Conservation (phyloP, 92 coral and sea anemone genomes). For the Plumapathes pennacea region DNA sequence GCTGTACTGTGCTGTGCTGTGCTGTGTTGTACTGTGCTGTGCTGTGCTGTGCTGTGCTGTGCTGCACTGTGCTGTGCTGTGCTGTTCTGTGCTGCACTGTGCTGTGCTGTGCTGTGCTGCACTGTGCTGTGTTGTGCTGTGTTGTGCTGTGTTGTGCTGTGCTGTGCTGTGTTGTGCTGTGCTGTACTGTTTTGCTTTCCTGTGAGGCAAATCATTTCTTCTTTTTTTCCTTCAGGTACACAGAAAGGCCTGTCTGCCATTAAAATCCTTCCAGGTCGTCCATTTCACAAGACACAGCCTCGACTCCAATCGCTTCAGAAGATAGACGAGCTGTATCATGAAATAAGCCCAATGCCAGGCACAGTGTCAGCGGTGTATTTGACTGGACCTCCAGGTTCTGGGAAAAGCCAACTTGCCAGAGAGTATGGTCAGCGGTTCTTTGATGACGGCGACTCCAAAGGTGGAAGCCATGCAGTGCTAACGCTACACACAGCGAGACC, state of each 20-base stretch:
- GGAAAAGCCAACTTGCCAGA: conserved; percentile 83
- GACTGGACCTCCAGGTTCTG: conserved; percentile 95
- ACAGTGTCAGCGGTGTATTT: conserved; percentile 67
- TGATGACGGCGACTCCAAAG: background rate
- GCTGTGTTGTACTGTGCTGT: background rate
- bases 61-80: background rate
- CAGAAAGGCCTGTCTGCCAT: conserved; percentile 23
- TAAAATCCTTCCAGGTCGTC: conserved; percentile 67
- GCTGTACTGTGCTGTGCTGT: background rate
- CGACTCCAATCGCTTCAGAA: conserved; percentile 60
- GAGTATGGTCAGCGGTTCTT: conserved; percentile 61
- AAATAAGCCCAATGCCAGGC: conserved; percentile 8
- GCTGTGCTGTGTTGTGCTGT: background rate
- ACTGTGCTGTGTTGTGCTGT: background rate
- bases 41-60: background rate
- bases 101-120: background rate
- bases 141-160: background rate
- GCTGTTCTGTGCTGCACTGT: background rate
- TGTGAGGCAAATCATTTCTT: no score
- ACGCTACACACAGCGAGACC: conserved; percentile 72
- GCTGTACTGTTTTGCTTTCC: no score
- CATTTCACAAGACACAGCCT: conserved; percentile 69
- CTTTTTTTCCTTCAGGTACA: background rate
- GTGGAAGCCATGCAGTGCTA: conserved; percentile 46
- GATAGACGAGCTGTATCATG: conserved; percentile 35